Evolutionary conservation across 1,140 invertebrate genomes (phyloP), one percentile per base, ranked within the genome.

Genomic region (Zaprionus africanus): DNA sequence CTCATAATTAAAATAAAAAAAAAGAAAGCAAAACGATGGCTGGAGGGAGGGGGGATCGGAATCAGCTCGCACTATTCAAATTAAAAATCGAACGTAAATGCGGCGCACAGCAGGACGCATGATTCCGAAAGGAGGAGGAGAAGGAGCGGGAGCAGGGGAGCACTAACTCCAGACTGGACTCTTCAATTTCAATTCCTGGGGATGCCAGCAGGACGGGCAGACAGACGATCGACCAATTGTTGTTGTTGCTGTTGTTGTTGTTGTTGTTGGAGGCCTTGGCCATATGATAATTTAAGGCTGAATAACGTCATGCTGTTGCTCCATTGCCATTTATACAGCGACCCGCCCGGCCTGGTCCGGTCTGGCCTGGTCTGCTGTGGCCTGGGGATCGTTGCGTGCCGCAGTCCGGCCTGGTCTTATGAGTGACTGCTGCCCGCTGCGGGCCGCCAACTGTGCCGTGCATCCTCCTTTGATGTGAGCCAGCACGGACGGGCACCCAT

Each of bases 1-100:
- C 79, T 61, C 76, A 90, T 83, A 90, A 90, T 90, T 90, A 90
- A 85, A 90, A 90, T 68, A 64, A 11, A 11, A 34, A 17, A 46
- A 43, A 46, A 56, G n/a, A 62, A 64, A 59, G 59, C 28, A 26
- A 73, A 49, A 26, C 15, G 22, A 31, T 34, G 34, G 19, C 3
- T 12, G 15, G 49, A 11, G 24, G 49, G 31, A 38, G 36, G 17
- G 53, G 34, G 59, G 58, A 63, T 17, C 41, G 19, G 43, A 67
- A 19, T 54, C 46, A 74, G 53, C 57, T 65, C 58, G 65, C 68
- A 76, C 84, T 88, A 90, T 90, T 90, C 85, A 90, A 90, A 90
- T 90, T 90, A 90, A 90, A 90, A 90, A 90, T 90, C 79, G 79
- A 91, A 86, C 88, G 84, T 91, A 91, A 91, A 91, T 88, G 90